These are phyloP conservation scores for Agrochola litura DNA, from an alignment of 2,888 invertebrate genomes.

Conservation along the genomic window DNA sequence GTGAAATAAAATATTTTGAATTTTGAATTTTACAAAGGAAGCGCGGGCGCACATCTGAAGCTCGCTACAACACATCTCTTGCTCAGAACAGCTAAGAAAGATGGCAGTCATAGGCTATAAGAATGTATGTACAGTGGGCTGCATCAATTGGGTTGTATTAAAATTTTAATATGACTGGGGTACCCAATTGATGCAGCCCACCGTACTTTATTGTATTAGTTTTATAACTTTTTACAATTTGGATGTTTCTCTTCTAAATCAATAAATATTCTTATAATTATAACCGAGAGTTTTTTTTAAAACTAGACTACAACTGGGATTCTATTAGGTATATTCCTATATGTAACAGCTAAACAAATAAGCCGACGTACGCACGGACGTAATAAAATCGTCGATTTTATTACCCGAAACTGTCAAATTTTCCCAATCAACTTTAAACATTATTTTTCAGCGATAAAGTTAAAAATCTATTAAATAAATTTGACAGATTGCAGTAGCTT, in stretches of 20 bases:
- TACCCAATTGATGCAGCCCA: too few species aligned
- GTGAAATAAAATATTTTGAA: too few species aligned
- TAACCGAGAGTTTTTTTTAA: neutral
- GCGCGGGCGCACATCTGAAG: neutral
- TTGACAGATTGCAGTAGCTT: too few species aligned
- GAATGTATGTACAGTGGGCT: neutral
- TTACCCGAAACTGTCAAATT: too few species aligned
- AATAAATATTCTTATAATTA: neutral
- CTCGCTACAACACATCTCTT: neutral
- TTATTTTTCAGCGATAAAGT: too few species aligned
- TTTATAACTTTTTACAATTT: neutral
- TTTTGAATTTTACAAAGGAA: neutral
- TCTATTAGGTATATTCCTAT: neutral
- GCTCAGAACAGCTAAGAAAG: neutral
- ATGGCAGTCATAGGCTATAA: constrained; percentile 7
- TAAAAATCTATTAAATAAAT: too few species aligned
- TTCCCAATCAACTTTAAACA: too few species aligned
- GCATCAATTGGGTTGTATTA: too few species aligned
- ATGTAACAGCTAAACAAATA: neutral
- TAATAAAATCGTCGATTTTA: too few species aligned
- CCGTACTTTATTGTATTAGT: neutral
- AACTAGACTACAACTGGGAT: neutral
- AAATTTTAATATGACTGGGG: too few species aligned
- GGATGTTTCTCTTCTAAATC: neutral
- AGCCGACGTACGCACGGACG: too few species aligned